These are phyloP conservation scores for Hystrix brachyura DNA, from an alignment of 2,113 vertebrate species.

Conservation along the genomic window DNA sequence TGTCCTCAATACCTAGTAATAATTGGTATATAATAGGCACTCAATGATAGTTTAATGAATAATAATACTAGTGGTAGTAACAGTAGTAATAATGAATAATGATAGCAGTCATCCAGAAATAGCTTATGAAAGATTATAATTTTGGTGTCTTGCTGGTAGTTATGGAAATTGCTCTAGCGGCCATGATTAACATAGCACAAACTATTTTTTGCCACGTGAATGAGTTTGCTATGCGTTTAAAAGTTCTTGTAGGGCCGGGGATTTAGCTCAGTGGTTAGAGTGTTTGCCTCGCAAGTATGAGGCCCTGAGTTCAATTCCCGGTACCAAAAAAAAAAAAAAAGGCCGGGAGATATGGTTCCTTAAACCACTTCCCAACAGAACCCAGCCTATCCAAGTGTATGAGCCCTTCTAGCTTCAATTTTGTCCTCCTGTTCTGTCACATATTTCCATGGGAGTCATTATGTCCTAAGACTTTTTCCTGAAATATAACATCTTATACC, in stretches of 20 bases:
- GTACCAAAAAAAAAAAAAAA: no score
- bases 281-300: no score
- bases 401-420: neutral
- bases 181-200: neutral
- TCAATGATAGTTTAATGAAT: neutral
- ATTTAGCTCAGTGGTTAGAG: no score
- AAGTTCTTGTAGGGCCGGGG: no score
- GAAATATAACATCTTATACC: constrained; percentile 10
- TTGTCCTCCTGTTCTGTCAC: neutral
- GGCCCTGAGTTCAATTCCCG: no score
- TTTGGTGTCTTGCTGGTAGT: neutral
- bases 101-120: neutral
- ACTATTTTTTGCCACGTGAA: neutral
- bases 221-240: no score
- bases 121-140: neutral
- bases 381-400: neutral
- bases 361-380: no score
- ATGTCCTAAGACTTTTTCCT: neutral
- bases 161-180: neutral
- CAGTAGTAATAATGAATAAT: no score
- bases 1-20: neutral
- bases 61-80: neutral
- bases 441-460: constrained; percentile 30
- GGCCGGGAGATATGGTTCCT: no score
- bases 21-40: neutral